Base-by-base conservation (phyloP, 1,140 invertebrate species). In the Lordiphosa stackelbergi region DNA sequence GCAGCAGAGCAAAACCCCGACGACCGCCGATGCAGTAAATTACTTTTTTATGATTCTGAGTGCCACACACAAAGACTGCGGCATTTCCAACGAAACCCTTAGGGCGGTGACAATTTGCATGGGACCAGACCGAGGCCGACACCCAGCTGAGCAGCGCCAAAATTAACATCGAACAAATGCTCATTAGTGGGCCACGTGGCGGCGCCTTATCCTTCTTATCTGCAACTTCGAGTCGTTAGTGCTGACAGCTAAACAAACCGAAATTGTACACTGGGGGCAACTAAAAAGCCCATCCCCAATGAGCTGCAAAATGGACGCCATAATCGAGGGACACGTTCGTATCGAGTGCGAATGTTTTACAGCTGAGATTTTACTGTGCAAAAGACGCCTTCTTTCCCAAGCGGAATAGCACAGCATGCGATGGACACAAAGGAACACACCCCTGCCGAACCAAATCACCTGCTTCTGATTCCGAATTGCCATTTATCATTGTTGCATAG, bases 121-220 rank as follows among this genome's bases (percentile, higher is more conserved):
- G 57, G 45, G 22, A 11, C 11, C 31, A 12, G 56, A 61, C 49
- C 37, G 10, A 7, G 22, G n/a, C 22, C 16, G 12, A 12, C 12
- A 41, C 38, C 11, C 37, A 40, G 37, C 38, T 42, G 40, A 42
- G 19, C 45, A 35, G 5, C n/a, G 28, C 45, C 49, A 16, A 45
- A 19, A 40, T 35, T n/a, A 41, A 12, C n/a, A 40, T 46, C 13
- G 34, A 61, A 70, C 63, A 70, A 70, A 66, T 53, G 63, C 66
- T 70, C 66, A 70, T 70, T 70, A 70, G 66, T 42, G 57, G 53
- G 57, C 45, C 66, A 70, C 66, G 66, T 70, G 66, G 53, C 63
- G 57, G 45, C 55, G 63, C 56, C 55, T 36, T 37, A 35, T 37
- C 31, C 37, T 28, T 24, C 24, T 66, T 70, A 70, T 70, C 63